Evolutionary conservation across 92 coral and sea anemone genomes (phyloP), one percentile per base, ranked within the genome.

Genomic region (Palythoa heliodiscus): DNA sequence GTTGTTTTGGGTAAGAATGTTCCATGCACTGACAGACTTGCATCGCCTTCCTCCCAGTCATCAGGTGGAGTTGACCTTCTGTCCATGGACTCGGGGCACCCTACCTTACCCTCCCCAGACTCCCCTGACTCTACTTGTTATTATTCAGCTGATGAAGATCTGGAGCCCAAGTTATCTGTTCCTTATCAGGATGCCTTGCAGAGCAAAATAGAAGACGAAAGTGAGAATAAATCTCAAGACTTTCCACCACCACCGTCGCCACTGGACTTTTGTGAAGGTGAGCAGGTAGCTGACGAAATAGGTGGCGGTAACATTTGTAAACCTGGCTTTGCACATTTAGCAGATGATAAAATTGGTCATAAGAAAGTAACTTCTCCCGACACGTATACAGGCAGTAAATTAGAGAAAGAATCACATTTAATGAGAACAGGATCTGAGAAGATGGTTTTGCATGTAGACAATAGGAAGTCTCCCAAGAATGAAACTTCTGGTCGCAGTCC

Each of bases 111-210:
- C 1, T 80, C 84, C 72, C 84, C 84, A 80, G 84, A 67, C 39
- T 80, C 84, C 74, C 74, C 73, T 9, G 84, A 80, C 47, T 66
- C 74, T 70, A 70, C 73, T 35, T 66, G 84, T 22, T 64, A 80
- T 67, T 50, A 11, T 52, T 80, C 84, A 22, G 84, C 84, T 2
- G 84, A 66, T 66, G 73, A 80, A 13, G 75, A 75, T 37, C 47
- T 80, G 74, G 61, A 25, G 20, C 19, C 35, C 6, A 14, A 76
- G 23, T 38, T 58, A 22, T 63, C 70, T 38, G 60, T 63, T 79
- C 84, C 84, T 17, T 79, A 43, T 55, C 25, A 35, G 23, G 40
- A 8, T 19, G 55, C 73, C 43, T 40, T 79, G 60, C 57, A 12
- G 55, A 43, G 64, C 37, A 9, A 63, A 39, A 63, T 79, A 20